phyloP scores from a whole-genome alignment of 2,113 vertebrate genomes.

The Rhinogobius similis region DNA sequence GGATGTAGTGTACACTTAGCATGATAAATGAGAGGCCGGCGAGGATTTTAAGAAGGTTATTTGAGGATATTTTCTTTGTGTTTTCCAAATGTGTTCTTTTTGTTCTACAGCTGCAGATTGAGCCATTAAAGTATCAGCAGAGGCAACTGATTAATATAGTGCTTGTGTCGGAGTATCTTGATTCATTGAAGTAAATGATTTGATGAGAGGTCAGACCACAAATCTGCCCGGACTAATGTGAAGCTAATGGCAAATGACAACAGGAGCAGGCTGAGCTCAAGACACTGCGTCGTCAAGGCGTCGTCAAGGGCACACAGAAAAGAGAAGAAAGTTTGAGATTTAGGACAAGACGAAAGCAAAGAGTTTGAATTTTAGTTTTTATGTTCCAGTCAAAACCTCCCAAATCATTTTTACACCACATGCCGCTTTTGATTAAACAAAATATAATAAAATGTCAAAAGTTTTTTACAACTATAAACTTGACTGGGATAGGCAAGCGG shows the following conservation, averaged over 20 bases:
- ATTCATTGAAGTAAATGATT: slow-evolving; percentile 72
- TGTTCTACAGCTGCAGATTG: slow-evolving; percentile 51
- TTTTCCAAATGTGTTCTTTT: background rate
- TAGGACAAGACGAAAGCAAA: background rate
- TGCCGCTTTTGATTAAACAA: background rate
- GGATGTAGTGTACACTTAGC: no score
- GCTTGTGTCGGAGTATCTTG: slow-evolving; percentile 63
- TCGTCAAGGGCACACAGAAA: slow-evolving; percentile 3
- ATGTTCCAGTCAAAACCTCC: background rate
- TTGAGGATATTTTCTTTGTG: slow-evolving; percentile 41
- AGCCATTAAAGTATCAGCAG: slow-evolving; percentile 56
- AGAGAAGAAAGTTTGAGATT: slow-evolving; percentile 17
- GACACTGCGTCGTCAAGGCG: slow-evolving; percentile 50
- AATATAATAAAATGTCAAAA: background rate
- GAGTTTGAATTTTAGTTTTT: background rate
- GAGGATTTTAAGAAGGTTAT: slow-evolving; percentile 30
- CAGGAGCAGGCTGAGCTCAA: slow-evolving; percentile 44
- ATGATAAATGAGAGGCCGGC: no score
- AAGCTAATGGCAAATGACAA: slow-evolving; percentile 73
- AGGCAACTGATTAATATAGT: slow-evolving; percentile 67
- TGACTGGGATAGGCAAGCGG: no score
- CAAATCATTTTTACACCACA: background rate
- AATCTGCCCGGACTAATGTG: slow-evolving; percentile 66
- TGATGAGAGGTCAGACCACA: slow-evolving; percentile 71
- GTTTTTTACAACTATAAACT: background rate